phyloP scores from a whole-genome alignment of 2,113 vertebrate species.

The Microcebus lehilahytsara region DNA sequence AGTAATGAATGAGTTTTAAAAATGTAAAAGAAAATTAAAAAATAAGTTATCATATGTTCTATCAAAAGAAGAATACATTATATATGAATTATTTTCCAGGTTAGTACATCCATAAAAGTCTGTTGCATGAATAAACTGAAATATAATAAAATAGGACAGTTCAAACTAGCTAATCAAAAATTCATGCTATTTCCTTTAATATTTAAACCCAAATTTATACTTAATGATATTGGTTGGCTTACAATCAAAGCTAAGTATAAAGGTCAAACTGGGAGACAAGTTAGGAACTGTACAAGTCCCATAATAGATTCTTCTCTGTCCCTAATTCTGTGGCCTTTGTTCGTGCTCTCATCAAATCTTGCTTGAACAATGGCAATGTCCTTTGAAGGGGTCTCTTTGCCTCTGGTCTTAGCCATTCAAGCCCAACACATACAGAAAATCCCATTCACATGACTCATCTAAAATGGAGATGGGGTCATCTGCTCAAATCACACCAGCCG shows the following conservation, averaged over 20 bases:
- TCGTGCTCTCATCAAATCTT: fast-evolving
- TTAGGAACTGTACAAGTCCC: fast-evolving
- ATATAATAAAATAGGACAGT: background rate
- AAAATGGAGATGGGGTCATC: background rate
- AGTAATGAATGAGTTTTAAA: background rate
- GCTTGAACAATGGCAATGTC: fast-evolving
- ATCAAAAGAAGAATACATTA: background rate
- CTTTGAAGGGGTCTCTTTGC: background rate
- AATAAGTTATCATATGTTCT: background rate
- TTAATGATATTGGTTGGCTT: background rate
- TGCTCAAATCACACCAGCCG: fast-evolving
- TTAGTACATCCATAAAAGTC: background rate
- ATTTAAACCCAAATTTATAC: background rate
- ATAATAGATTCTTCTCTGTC: background rate
- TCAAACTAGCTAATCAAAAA: background rate
- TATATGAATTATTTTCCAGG: background rate
- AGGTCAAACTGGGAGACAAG: background rate
- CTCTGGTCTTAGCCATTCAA: background rate
- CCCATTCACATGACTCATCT: background rate
- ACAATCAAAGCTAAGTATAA: background rate
- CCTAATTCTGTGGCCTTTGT: background rate
- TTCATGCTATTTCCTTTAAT: background rate
- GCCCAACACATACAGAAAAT: fast-evolving
- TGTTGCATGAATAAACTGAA: background rate
- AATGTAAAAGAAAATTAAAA: background rate